Evolutionary conservation across 2,113 vertebrate species (phyloP).

Genomic region (Crotalus tigris): DNA sequence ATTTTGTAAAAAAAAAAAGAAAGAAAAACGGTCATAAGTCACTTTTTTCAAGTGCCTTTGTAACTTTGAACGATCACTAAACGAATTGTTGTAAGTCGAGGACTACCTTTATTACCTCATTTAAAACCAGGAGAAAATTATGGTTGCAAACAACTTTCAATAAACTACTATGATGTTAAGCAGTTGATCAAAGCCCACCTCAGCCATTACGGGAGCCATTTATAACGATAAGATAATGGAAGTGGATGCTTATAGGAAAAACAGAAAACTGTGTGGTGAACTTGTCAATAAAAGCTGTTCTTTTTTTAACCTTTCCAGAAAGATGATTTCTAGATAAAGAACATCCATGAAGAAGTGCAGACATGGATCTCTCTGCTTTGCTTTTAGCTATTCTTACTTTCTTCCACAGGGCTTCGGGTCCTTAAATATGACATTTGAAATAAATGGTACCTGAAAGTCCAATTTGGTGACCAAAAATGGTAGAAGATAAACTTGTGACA

Average conservation of each 20-base stretch:
- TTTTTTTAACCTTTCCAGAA: not conserved
- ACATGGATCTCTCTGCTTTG: not conserved
- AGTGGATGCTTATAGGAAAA: not conserved
- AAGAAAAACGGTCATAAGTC: not conserved
- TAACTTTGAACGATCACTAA: not conserved
- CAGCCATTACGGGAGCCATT: not conserved
- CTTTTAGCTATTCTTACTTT: not conserved
- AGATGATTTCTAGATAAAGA: not conserved
- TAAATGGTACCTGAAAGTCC: conserved; percentile 82
- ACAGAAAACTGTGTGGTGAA: not conserved
- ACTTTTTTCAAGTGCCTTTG: not conserved
- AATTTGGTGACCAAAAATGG: conserved; percentile 89
- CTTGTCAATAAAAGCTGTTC: not conserved
- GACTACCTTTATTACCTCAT: not conserved
- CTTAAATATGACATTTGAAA: not conserved
- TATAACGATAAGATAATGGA: not conserved
- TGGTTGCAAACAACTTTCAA: not conserved
- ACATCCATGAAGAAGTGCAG: not conserved
- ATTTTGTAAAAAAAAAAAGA: too few relatives aligned
- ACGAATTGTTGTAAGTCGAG: not conserved
- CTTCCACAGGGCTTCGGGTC: not conserved
- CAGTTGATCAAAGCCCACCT: not conserved
- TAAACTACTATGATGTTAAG: not conserved
- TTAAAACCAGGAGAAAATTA: not conserved
- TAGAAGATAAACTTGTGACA: conserved; percentile 90